Percentiles rank a stretch among this genome's conserved stretches.
phyloP scores from a whole-genome alignment of 2,888 invertebrate genomes.

The Caenorhabditis wallacei region DNA sequence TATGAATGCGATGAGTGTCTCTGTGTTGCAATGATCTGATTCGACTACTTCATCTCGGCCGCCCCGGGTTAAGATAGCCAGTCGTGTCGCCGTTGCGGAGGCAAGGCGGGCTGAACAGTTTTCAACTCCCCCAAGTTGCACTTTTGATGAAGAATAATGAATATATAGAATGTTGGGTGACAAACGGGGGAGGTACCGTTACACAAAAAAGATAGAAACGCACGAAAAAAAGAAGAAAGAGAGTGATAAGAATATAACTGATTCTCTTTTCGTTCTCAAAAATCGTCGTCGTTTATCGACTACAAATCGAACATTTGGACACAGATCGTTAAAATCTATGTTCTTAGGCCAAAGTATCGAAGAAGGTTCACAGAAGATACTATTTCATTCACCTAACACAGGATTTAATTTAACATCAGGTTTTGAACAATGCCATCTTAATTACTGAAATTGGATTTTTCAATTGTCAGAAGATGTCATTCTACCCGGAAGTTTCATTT shows the following conservation, averaged over 20 bases:
- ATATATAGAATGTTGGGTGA: conserved; percentile 32
- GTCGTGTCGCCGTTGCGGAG: conserved; percentile 19
- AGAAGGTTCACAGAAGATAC: not conserved
- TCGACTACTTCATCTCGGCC: conserved; percentile 36
- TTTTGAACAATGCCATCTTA: not conserved
- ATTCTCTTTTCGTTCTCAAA: conserved; percentile 44
- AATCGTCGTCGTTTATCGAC: conserved; percentile 8
- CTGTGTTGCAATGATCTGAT: conserved; percentile 55
- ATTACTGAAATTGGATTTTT: not conserved
- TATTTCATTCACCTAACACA: too few relatives aligned
- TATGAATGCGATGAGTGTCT: not conserved
- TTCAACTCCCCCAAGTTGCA: conserved; percentile 55
- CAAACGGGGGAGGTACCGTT: conserved; percentile 12
- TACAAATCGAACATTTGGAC: conserved; percentile 23
- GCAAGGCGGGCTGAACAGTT: conserved; percentile 53
- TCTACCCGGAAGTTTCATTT: too few relatives aligned
- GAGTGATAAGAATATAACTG: conserved; percentile 56
- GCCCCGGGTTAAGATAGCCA: conserved; percentile 34
- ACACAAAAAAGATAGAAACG: conserved; percentile 44
- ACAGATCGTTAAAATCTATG: conserved; percentile 7
- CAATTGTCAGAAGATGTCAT: too few relatives aligned
- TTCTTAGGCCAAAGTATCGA: not conserved
- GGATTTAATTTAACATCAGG: not conserved
- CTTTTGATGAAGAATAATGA: conserved; percentile 29
- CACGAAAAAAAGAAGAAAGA: not conserved